Evolutionary conservation across 2,797 vertebrate species (phyloP), one percentile per base, ranked within the genome.

Genomic region (Dryobates pubescens): DNA sequence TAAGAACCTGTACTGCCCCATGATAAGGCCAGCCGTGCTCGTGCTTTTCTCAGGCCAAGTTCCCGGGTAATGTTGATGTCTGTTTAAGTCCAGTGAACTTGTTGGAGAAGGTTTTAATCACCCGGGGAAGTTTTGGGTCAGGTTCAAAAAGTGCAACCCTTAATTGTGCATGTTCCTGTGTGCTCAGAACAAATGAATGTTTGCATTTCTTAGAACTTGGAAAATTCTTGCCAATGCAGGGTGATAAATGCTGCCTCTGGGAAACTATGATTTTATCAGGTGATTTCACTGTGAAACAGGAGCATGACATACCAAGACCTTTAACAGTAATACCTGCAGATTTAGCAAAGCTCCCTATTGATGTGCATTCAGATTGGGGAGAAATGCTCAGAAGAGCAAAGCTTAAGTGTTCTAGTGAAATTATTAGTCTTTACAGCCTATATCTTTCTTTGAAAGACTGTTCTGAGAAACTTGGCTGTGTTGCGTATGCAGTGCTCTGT

Each of bases 141-240:
- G 47, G n/a, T 64, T 78, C 22, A 13, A 41, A 76, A 78, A 58
- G 26, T 43, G 29, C 29, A 53, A 3, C 26, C 18, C 5, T 59
- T 70, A 53, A 17, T 72, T 0, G 1, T 3, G 7, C 10, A 4
- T 0, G 1, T 78, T 77, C 26, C n/a, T 23, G 12, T 57, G 16
- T 30, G 63, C 59, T 78, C 43, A 11, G 34, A 70, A 70, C 23
- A 71, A 86, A 75, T 4, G 7, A 32, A 22, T 29, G 10, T 38
- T 88, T 67, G 49, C 24, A 16, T 73, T 86, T 86, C 87, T 80
- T 53, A 53, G 76, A 75, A 51, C 20, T 5, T 34, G 32, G 23
- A 17, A 5, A 29, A 9, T 62, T 47, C 53, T 43, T 70, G 49
- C 7, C 0, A 1, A 6, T 26, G 41, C 10, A 32, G 64, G 22